Base-by-base conservation (phyloP, 2,797 vertebrate species). In the Eremophila alpestris region DNA sequence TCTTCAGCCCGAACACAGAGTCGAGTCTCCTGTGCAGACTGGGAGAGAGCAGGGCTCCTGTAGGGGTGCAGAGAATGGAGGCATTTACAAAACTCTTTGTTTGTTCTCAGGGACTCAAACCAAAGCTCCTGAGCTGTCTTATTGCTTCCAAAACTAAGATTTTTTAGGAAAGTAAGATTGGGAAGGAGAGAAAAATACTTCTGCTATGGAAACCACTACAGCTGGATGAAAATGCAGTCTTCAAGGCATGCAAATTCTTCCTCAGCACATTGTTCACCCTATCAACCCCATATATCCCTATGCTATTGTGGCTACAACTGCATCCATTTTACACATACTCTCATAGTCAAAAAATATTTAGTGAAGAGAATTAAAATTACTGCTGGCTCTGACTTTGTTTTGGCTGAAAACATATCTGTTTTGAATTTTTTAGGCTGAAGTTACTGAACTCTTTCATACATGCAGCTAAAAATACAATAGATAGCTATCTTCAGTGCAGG, bases 311-410 rank as follows among this genome's bases (percentile, higher is more conserved):
- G 43, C 69, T 83, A n/a, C 27, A 58, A 43, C 40, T 76, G n/a
- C 58, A 81, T 71, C 32, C 38, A 86, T 90, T 91, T 93, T 60
- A 54, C 62, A 54, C 38, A 34, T 49, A 54, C 11, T 77, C 4
- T 78, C 13, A 36, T 36, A 11, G 60, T 64, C 64, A 83, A 95
- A 91, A 83, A 90, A 26, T 75, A 70, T 63, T 56, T 74, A 43
- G 16, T 68, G 43, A 71, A 81, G 21, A 43, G 13, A 78, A 88
- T 58, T 64, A 58, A 93, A 81, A 71, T 78, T 83, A n/a, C 43
- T 86, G 7, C 30, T 93, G 88, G 38, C 27, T 83, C 46, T 94
- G 41, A n/a, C 23, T 81, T 56, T 88, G 55, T 83, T 96, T 96
- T 65, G 80, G 77, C 54, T 92, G 69, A 86, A 86, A 71, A 83